Evolutionary conservation across 1,140 invertebrate genomes (phyloP).

Genomic region (Heliconius eleuchia): DNA sequence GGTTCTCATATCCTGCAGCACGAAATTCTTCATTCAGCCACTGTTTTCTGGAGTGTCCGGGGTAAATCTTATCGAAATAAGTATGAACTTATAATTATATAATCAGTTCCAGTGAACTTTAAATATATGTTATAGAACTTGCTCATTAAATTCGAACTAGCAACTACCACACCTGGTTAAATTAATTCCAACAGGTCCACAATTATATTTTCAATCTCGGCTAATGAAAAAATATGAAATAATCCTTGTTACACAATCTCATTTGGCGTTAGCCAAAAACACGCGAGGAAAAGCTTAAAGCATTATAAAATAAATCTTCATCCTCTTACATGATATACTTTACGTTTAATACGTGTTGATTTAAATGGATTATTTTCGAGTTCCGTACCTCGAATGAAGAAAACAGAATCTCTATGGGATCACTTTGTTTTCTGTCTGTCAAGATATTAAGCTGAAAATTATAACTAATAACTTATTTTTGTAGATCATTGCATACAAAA

Average conservation of each 20-base stretch:
- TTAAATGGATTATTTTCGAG: not conserved
- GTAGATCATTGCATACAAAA: too few species aligned
- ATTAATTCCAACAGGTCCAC: not conserved
- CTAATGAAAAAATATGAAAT: constrained; percentile 2
- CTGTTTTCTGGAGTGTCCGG: too few species aligned
- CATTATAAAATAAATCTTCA: constrained; percentile 11
- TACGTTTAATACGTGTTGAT: not conserved
- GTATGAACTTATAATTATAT: too few species aligned
- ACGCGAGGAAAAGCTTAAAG: constrained; percentile 4
- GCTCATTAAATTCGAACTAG: too few species aligned
- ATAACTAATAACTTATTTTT: too few species aligned
- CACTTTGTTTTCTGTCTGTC: not conserved
- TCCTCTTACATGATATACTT: not conserved
- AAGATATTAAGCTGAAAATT: too few species aligned
- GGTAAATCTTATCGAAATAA: too few species aligned
- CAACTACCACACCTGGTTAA: not conserved
- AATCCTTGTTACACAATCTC: not conserved
- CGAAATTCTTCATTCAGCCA: too few species aligned
- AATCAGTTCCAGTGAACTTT: too few species aligned
- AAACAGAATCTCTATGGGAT: not conserved
- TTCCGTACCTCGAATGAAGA: not conserved
- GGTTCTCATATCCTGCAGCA: too few species aligned
- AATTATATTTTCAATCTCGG: not conserved
- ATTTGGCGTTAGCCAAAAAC: constrained; percentile 4
- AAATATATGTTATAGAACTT: too few species aligned